Conservation (phyloP, 2,113 vertebrate species). For the Bufo bufo region DNA sequence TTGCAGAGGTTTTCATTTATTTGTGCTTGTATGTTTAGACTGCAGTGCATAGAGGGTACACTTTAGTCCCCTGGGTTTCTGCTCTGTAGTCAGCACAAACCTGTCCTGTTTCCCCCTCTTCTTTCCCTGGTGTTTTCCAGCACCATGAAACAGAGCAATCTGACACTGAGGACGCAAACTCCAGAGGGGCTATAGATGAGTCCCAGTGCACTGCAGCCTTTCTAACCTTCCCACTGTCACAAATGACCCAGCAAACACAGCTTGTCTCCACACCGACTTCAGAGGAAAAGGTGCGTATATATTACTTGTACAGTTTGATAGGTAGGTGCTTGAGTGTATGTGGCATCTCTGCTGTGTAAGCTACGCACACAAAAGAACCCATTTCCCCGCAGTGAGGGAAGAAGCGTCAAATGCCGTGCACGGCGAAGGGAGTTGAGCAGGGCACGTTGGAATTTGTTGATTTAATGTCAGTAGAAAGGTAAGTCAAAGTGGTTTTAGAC, state of each 20-base stretch:
- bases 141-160: conserved; percentile 47
- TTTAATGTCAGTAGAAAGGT: neutral
- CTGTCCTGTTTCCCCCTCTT: conserved; percentile 55
- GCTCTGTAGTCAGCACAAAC: conserved; percentile 50
- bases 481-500: no score
- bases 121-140: conserved; percentile 46
- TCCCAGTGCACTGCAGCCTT: conserved; percentile 54
- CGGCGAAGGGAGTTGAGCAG: neutral
- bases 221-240: conserved; percentile 50
- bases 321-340: conserved; percentile 25
- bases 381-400: no score
- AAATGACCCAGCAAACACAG: conserved; percentile 48
- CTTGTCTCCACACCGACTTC: conserved; percentile 39
- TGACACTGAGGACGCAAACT: conserved; percentile 42
- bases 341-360: neutral
- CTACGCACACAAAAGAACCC: neutral
- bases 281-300: conserved; percentile 48
- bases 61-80: conserved; percentile 48
- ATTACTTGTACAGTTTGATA: conserved; percentile 4
- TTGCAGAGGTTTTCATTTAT: neutral
- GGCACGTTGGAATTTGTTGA: neutral
- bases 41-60: conserved; percentile 47
- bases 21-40: conserved; percentile 29
- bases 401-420: no score
- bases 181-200: conserved; percentile 51